phyloP scores from a whole-genome alignment of 2,797 vertebrate genomes.

The Monodelphis domestica region DNA sequence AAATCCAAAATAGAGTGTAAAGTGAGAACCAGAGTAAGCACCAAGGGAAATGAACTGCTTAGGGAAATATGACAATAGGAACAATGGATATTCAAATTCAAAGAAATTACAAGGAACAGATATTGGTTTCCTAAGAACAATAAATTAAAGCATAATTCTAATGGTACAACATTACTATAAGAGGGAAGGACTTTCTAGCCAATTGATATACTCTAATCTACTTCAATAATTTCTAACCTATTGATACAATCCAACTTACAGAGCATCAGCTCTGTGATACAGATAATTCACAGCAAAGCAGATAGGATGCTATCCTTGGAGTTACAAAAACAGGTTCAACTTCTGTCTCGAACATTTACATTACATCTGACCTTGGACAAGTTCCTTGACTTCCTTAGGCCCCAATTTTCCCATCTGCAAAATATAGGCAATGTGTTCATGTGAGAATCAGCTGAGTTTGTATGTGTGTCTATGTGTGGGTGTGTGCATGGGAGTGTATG shows the following conservation, averaged over 20 bases:
- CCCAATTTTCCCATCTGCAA: neutral
- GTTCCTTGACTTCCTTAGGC: neutral
- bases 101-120: neutral
- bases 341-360: neutral
- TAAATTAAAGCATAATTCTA: neutral
- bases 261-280: neutral
- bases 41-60: neutral
- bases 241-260: neutral
- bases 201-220: neutral
- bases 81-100: neutral
- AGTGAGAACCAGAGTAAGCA: neutral
- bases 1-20: accelerated
- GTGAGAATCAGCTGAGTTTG: neutral
- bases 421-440: neutral
- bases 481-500: too few relatives aligned
- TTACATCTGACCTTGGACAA: neutral
- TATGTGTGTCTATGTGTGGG: neutral
- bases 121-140: neutral
- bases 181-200: neutral
- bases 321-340: neutral
- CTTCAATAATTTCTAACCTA: neutral
- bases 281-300: neutral
- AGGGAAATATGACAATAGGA: neutral
- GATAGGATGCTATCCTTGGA: neutral
- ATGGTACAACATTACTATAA: neutral